Evolutionary conservation across 2,888 invertebrate species (phyloP).

Genomic region (Aleiodes leptofemur): DNA sequence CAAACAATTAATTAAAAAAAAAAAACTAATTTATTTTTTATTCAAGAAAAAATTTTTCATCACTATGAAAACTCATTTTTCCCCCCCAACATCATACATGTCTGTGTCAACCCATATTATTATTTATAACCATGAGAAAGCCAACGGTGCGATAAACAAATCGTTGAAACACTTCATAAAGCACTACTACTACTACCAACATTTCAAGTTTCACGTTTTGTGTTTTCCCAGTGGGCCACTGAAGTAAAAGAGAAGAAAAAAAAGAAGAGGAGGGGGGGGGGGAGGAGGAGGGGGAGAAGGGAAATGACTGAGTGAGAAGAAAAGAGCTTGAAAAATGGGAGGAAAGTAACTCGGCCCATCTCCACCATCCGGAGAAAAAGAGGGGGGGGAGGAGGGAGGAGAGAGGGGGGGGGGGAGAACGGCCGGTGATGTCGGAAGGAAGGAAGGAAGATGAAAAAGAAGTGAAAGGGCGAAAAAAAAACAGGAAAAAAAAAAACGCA

Average conservation of each 20-base stretch:
- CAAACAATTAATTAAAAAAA: no score
- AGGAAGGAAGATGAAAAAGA: constrained; percentile 22
- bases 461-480: constrained; percentile 26
- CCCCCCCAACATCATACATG: no score
- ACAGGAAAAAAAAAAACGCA: constrained; percentile 28
- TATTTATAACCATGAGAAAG: no score
- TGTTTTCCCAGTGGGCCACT: constrained; percentile 12
- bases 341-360: no score
- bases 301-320: neutral
- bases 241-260: constrained; percentile 15
- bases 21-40: no score
- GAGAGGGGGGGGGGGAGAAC: constrained; percentile 29
- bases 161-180: constrained; percentile 3
- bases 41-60: no score
- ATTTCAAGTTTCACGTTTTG: neutral
- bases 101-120: no score
- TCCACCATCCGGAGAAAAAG: no score
- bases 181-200: neutral
- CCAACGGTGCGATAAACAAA: constrained; percentile 12
- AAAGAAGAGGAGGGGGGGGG: neutral
- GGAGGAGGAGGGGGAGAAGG: neutral
- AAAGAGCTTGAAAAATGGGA: no score
- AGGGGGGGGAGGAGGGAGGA: neutral
- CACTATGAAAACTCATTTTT: no score
- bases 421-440: constrained; percentile 39